Conservation (phyloP, 2,797 vertebrate species). For the Coranthus polyacanthus region DNA sequence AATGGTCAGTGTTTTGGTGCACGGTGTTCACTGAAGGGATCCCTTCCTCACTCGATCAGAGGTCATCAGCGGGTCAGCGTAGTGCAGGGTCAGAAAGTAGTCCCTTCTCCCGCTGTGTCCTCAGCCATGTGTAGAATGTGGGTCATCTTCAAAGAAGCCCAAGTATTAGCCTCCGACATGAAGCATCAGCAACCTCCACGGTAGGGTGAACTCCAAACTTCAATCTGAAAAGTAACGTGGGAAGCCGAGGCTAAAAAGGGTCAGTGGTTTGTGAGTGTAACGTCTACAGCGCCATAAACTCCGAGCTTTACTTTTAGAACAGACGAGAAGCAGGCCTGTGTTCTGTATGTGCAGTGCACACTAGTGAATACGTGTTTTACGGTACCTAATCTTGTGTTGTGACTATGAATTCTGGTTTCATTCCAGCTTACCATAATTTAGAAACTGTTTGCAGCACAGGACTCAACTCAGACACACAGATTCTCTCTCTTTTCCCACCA, state of each 20-base stretch:
- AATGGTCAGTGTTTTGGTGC: constrained; percentile 53
- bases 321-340: neutral
- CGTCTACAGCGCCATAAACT: constrained; percentile 15
- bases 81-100: constrained; percentile 73
- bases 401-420: constrained; percentile 23
- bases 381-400: constrained; percentile 23
- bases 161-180: constrained; percentile 58
- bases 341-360: neutral
- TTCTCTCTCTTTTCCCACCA: constrained; percentile 33
- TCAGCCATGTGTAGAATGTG: constrained; percentile 83
- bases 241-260: constrained; percentile 30
- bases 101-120: constrained; percentile 74
- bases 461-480: constrained; percentile 17
- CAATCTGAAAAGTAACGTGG: constrained; percentile 29
- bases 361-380: constrained; percentile 10
- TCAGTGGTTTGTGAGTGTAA: constrained; percentile 22
- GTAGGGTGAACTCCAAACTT: constrained; percentile 49
- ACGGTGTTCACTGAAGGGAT: constrained; percentile 47
- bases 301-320: constrained; percentile 9
- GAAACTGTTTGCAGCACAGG: constrained; percentile 1
- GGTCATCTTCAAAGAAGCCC: constrained; percentile 78
- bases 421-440: constrained; percentile 19
- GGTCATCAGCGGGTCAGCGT: constrained; percentile 70
- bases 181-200: constrained; percentile 56
- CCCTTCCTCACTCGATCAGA: constrained; percentile 46